These are phyloP conservation scores for Engraulis encrasicolus DNA, from an alignment of 2,113 vertebrate species.

Conservation along the genomic window DNA sequence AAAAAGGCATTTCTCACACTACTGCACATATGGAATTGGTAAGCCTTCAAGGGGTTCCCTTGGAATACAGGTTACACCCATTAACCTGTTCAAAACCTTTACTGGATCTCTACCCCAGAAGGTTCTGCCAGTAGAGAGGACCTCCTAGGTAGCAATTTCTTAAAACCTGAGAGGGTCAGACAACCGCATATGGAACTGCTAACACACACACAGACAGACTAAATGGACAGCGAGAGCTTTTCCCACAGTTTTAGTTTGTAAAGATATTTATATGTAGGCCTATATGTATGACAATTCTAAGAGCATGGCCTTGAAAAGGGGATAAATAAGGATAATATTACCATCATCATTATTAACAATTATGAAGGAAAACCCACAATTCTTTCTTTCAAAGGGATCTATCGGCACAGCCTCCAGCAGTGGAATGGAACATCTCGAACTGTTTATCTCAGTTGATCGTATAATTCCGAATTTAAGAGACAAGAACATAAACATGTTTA, in stretches of 20 bases:
- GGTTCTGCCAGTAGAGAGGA: not conserved
- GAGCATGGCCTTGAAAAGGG: no score
- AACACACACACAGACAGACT: not conserved
- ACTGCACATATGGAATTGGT: not conserved
- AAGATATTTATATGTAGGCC: not conserved
- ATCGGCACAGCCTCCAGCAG: not conserved
- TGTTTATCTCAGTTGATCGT: not conserved
- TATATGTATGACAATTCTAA: no score
- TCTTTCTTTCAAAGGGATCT: no score
- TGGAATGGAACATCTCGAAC: not conserved
- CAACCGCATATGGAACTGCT: not conserved
- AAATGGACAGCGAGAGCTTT: not conserved
- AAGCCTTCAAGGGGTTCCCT: not conserved
- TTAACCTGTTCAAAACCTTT: constrained; percentile 1
- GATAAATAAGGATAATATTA: no score
- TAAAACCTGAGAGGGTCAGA: not conserved
- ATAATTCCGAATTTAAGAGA: not conserved
- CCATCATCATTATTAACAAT: no score
- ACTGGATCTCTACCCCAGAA: not conserved
- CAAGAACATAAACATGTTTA: not conserved
- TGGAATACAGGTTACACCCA: not conserved
- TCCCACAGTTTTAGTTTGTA: not conserved
- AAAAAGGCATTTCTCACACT: not conserved
- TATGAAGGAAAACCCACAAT: no score
- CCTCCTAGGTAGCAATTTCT: constrained; percentile 2